Evolutionary conservation across 2,888 invertebrate genomes (phyloP).

Genomic region (Melangyna quadrimaculata): DNA sequence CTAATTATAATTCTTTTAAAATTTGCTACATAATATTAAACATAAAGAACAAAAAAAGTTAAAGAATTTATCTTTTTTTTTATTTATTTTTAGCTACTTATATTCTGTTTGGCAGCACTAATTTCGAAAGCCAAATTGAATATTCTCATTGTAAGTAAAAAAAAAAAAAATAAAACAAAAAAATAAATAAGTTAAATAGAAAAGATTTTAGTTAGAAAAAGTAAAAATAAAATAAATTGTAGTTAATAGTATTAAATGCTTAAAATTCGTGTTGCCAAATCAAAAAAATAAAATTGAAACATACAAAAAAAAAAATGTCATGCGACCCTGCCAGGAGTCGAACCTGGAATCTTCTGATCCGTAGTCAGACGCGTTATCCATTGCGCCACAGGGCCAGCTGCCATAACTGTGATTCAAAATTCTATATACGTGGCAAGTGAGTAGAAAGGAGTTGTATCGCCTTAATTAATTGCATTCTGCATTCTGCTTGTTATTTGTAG

Average conservation of each 20-base stretch:
- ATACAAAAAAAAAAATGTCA: background rate
- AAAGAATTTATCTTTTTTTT: constrained; percentile 67
- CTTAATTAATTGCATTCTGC: background rate
- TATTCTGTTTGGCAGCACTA: constrained; percentile 71
- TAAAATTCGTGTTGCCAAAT: constrained; percentile 66
- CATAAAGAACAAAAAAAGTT: constrained; percentile 44
- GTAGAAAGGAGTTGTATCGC: background rate
- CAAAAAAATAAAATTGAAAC: constrained; percentile 18
- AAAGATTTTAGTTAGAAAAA: constrained; percentile 11
- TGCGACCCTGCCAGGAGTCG: constrained; percentile 75
- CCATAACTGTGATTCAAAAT: background rate
- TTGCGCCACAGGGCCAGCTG: constrained; percentile 74
- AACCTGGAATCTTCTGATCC: constrained; percentile 75
- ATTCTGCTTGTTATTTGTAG: background rate
- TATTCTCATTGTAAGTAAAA: constrained; percentile 68
- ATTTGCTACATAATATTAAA: constrained; percentile 35
- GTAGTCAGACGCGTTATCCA: constrained; percentile 75
- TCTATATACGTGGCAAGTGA: constrained; percentile 20
- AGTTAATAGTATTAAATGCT: background rate
- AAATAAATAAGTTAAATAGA: constrained; percentile 29
- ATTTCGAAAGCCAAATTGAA: constrained; percentile 70
- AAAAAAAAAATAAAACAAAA: constrained; percentile 47
- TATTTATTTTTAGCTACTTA: constrained; percentile 68
- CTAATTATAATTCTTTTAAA: constrained; percentile 22
- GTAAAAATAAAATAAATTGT: background rate